Percentiles rank a stretch among this genome's conserved stretches.
phyloP scores from a whole-genome alignment of 2,888 invertebrate genomes.

The Octonoba sinensis region DNA sequence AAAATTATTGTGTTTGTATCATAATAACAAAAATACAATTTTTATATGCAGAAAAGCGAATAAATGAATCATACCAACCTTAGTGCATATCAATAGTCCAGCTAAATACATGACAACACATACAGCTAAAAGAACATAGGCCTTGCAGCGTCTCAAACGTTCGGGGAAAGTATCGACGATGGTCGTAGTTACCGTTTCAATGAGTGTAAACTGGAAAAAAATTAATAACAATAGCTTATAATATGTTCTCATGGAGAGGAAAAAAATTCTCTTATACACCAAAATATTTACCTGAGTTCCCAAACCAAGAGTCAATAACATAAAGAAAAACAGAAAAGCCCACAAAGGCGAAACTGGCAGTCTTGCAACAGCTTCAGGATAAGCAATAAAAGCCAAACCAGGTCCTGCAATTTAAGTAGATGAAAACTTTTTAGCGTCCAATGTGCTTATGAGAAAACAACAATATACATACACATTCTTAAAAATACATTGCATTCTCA shows the following conservation, averaged over 20 bases:
- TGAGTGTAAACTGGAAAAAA: slow-evolving; percentile 72
- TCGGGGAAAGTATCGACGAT: slow-evolving; percentile 74
- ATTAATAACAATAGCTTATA: neutral
- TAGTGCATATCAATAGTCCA: slow-evolving; percentile 82
- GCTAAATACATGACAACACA: slow-evolving; percentile 79
- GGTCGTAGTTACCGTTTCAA: slow-evolving; percentile 74
- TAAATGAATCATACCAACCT: slow-evolving; percentile 65
- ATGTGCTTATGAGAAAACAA: neutral
- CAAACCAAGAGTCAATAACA: slow-evolving; percentile 81
- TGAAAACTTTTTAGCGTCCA: no score
- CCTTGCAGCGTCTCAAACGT: slow-evolving; percentile 68
- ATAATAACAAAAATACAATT: no score
- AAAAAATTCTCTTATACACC: slow-evolving; percentile 72
- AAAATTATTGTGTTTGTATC: no score
- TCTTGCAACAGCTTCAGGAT: slow-evolving; percentile 84
- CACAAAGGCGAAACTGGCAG: slow-evolving; percentile 85
- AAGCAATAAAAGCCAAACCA: slow-evolving; percentile 86
- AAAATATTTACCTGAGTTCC: slow-evolving; percentile 74
- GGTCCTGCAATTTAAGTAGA: slow-evolving; percentile 70
- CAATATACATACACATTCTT: neutral
- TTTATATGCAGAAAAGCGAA: no score
- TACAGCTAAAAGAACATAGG: slow-evolving; percentile 76
- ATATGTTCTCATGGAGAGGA: neutral
- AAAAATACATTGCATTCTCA: no score
- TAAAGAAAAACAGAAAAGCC: slow-evolving; percentile 85